phyloP scores from a whole-genome alignment of 2,888 invertebrate species.

The Endomychus coccineus region DNA sequence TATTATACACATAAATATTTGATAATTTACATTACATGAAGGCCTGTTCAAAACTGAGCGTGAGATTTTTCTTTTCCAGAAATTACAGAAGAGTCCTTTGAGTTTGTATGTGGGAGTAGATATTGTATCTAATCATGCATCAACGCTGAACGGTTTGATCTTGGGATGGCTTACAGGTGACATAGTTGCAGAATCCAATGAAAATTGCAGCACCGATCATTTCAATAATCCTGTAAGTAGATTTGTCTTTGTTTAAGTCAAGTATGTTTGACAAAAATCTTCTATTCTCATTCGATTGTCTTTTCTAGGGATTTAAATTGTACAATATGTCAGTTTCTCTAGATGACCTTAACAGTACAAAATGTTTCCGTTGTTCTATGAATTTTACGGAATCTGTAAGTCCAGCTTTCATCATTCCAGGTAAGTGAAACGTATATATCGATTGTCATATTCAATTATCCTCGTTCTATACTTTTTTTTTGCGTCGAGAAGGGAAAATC shows the following conservation, averaged over 20 bases:
- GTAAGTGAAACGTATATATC: too few species aligned
- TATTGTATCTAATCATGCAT: slow-evolving; percentile 41
- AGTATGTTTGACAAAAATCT: background rate
- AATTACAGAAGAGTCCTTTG: slow-evolving; percentile 41
- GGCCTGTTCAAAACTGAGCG: background rate
- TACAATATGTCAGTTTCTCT: slow-evolving; percentile 56
- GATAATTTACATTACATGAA: background rate
- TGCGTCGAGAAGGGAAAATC: too few species aligned
- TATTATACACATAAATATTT: background rate
- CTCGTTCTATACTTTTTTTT: slow-evolving; percentile 3
- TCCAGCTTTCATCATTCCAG: slow-evolving; percentile 71
- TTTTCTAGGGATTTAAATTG: slow-evolving; percentile 38
- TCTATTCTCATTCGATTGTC: too few species aligned
- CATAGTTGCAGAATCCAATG: slow-evolving; percentile 32
- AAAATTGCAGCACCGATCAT: slow-evolving; percentile 46
- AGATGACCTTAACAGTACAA: slow-evolving; percentile 49
- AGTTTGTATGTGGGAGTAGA: slow-evolving; percentile 59
- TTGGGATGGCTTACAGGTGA: slow-evolving; percentile 57
- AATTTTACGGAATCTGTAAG: slow-evolving; percentile 69
- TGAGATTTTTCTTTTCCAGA: slow-evolving; percentile 23
- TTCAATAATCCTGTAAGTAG: slow-evolving; percentile 37
- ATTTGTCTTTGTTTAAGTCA: slow-evolving; percentile 1
- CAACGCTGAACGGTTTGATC: slow-evolving; percentile 54
- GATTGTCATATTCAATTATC: slow-evolving; percentile 1
- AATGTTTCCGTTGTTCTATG: slow-evolving; percentile 66